Evolutionary conservation across 1,140 invertebrate species (phyloP).

Genomic region (Lutraria rhynchaena): DNA sequence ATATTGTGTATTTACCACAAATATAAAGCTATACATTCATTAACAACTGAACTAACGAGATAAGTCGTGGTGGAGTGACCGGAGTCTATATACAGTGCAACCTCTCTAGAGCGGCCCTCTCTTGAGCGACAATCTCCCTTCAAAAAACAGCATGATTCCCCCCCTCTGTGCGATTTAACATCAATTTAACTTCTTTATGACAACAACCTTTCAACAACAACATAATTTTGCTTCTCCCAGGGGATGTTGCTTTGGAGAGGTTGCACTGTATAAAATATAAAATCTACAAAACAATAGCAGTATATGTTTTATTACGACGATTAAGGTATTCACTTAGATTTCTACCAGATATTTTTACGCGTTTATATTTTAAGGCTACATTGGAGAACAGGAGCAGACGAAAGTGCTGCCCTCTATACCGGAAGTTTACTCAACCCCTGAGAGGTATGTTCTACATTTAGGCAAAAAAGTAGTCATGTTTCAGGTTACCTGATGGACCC

Average conservation of each 20-base stretch:
- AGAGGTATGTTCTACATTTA: constrained; percentile 23
- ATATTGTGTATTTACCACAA: too few relatives aligned
- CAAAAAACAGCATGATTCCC: too few relatives aligned
- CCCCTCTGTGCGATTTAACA: background rate
- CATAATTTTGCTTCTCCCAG: background rate
- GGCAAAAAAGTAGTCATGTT: too few relatives aligned
- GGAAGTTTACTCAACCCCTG: constrained; percentile 26
- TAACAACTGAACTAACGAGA: too few relatives aligned
- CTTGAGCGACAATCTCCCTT: too few relatives aligned
- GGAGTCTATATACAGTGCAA: too few relatives aligned
- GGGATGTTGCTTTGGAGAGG: background rate
- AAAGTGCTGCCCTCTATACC: constrained; percentile 17
- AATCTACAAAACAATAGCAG: background rate
- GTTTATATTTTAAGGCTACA: constrained; percentile 31
- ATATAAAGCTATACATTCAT: too few relatives aligned
- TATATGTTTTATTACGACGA: background rate
- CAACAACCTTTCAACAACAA: background rate
- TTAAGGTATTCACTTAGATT: too few relatives aligned
- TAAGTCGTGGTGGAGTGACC: too few relatives aligned
- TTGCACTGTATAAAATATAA: background rate
- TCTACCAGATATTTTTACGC: too few relatives aligned
- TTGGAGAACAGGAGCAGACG: constrained; percentile 15
- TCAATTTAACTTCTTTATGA: background rate
- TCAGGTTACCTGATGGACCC: too few relatives aligned
- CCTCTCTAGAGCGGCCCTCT: too few relatives aligned